Conservation (phyloP, 35 echinoderm and acorn worm genomes). For the Acanthaster planci region DNA sequence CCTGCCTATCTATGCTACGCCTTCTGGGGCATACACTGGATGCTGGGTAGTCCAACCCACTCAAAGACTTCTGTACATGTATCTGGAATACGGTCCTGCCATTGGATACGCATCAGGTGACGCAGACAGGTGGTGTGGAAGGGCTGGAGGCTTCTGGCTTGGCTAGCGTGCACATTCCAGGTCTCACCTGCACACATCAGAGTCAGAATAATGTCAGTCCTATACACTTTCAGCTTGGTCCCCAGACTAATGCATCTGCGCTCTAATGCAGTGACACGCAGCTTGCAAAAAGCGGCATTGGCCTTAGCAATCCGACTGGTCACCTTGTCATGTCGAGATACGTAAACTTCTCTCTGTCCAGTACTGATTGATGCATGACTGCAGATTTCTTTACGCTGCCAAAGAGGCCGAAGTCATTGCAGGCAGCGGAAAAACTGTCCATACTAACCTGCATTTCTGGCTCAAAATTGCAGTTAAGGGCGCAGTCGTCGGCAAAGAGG, state of each 20-base stretch:
- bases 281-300: conserved; percentile 34
- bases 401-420: conserved; percentile 16
- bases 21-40: too few species aligned
- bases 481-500: conserved; percentile 40
- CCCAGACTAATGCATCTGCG: conserved; percentile 26
- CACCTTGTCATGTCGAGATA: conserved; percentile 52
- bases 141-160: conserved; percentile 16
- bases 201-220: conserved; percentile 47
- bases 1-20: conserved; percentile 38
- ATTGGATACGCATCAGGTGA: too few species aligned
- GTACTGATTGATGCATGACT: conserved; percentile 34
- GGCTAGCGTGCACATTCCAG: conserved; percentile 30
- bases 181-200: conserved; percentile 38
- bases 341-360: conserved; percentile 26
- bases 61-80: too few species aligned
- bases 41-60: too few species aligned
- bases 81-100: too few species aligned
- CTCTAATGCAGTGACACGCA: conserved; percentile 25
- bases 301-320: conserved; percentile 37
- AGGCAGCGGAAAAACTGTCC: not conserved
- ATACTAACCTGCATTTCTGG: not conserved
- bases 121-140: conserved; percentile 47
- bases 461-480: not conserved
- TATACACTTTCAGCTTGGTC: conserved; percentile 49
- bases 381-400: conserved; percentile 28